These are phyloP conservation scores for Platygyra sinensis DNA, from an alignment of 64 coral and sea anemone species.

Conservation along the genomic window DNA sequence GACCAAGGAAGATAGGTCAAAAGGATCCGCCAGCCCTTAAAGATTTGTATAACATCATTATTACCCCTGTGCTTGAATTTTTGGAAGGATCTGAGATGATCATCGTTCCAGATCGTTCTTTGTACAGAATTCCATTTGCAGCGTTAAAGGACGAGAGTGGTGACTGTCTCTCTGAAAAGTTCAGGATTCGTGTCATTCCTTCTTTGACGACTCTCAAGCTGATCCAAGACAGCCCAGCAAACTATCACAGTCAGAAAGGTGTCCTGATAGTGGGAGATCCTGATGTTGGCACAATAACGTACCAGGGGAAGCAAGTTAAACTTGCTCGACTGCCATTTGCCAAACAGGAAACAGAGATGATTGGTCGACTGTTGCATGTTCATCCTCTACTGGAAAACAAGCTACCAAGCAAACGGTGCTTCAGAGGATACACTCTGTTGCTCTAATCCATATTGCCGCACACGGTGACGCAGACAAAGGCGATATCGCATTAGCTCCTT, in stretches of 20 bases:
- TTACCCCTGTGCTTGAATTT: not conserved
- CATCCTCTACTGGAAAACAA: not conserved
- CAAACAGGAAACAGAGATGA: not conserved
- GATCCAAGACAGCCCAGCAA: not conserved
- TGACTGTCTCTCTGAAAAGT: slow-evolving; percentile 7
- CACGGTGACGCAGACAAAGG: not conserved
- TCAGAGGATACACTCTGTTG: not conserved
- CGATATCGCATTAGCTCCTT: not conserved
- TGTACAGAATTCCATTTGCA: not conserved
- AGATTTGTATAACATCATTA: not conserved
- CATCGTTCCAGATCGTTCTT: not conserved
- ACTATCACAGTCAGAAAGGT: not conserved
- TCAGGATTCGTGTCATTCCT: not conserved
- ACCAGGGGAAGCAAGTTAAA: not conserved
- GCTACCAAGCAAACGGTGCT: not conserved
- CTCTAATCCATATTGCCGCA: not conserved
- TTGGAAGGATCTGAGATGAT: not conserved
- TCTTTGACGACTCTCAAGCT: slow-evolving; percentile 15
- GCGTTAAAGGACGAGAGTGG: not conserved
- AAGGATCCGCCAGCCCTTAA: not conserved
- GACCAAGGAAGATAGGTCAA: not conserved
- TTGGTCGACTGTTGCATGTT: not conserved
- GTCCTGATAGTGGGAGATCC: slow-evolving; percentile 8
- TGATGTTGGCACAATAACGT: not conserved
- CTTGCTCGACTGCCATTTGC: not conserved